These are phyloP conservation scores for Himantopus leucocephalus DNA, from an alignment of 2,113 vertebrate genomes.

Conservation along the genomic window DNA sequence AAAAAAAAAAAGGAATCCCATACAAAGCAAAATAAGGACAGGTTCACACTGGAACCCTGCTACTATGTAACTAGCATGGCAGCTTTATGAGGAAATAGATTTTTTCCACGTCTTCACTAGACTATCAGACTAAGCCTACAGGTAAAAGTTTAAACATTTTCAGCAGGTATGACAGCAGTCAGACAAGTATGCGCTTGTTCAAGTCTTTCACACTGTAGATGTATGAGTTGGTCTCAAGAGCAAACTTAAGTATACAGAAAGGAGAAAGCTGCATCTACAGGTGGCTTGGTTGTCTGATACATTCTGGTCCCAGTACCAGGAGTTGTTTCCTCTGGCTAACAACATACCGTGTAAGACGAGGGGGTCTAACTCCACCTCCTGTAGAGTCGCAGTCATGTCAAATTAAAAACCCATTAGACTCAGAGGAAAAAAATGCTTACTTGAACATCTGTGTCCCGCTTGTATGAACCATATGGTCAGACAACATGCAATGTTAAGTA, in stretches of 20 bases:
- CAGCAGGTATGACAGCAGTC: neutral
- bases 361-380: neutral
- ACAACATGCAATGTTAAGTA: neutral
- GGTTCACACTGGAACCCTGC: neutral
- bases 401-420: slow-evolving; percentile 37
- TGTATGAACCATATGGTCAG: slow-evolving; percentile 12
- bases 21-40: neutral
- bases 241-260: neutral
- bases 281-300: neutral
- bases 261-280: neutral
- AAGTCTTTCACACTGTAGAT: neutral
- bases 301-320: neutral
- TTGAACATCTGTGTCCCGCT: slow-evolving; percentile 1
- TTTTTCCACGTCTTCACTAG: neutral
- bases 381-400: neutral
- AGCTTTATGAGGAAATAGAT: neutral
- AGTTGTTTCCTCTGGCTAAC: neutral
- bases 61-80: neutral
- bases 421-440: neutral
- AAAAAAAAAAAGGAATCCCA: neutral
- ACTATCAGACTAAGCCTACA: neutral
- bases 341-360: neutral
- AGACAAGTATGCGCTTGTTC: neutral
- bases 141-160: neutral
- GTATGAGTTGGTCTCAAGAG: neutral